Conservation (phyloP, 2,888 invertebrate genomes). For the Synanthedon andrenaeformis region DNA sequence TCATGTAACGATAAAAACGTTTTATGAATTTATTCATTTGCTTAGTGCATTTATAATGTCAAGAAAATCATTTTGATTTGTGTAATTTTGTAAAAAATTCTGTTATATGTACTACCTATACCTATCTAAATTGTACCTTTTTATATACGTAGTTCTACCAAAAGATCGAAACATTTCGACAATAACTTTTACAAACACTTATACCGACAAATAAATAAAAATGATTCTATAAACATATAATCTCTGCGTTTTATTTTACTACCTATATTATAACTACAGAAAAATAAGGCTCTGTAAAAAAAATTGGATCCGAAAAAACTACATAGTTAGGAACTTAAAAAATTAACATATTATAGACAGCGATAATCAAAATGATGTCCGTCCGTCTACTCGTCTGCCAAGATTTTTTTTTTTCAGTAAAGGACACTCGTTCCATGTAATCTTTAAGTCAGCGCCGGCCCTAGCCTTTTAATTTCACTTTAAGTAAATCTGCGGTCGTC, state of each 20-base stretch:
- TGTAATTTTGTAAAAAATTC: background rate
- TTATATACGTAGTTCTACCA: constrained; percentile 35
- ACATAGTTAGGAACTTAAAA: no score
- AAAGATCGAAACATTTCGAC: constrained; percentile 59
- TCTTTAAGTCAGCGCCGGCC: no score
- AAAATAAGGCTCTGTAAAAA: no score
- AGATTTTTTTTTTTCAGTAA: no score
- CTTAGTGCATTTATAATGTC: constrained; percentile 29
- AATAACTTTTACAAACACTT: constrained; percentile 66
- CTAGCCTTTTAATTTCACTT: no score
- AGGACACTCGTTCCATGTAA: no score
- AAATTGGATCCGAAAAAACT: no score
- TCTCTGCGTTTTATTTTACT: constrained; percentile 29
- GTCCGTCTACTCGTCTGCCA: no score
- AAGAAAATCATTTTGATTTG: background rate
- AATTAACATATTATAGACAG: no score
- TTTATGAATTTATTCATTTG: constrained; percentile 24
- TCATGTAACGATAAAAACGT: constrained; percentile 39
- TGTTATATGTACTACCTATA: background rate
- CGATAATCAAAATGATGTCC: no score
- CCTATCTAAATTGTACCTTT: constrained; percentile 3
- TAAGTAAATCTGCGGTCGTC: no score
- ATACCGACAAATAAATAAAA: constrained; percentile 60
- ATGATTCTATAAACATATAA: constrained; percentile 40
- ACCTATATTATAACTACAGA: constrained; percentile 13